Percentiles rank a stretch among this genome's conserved stretches.
Evolutionary conservation across 1,140 invertebrate genomes (phyloP).

Genomic region (Planococcus citri): DNA sequence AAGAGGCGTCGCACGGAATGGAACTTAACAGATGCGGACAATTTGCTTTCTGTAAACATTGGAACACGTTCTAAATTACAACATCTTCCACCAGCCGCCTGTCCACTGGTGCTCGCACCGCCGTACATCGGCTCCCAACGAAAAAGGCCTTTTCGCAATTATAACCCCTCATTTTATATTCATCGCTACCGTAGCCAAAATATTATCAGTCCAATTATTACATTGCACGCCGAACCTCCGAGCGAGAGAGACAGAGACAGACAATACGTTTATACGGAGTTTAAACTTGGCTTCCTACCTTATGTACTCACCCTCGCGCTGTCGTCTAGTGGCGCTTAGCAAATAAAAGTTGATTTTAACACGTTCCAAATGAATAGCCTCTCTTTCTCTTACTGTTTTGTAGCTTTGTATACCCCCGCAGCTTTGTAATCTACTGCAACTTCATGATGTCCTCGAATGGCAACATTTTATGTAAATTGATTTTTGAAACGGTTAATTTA

Average conservation of each 20-base stretch:
- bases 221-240: too few species aligned
- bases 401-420: too few species aligned
- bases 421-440: too few species aligned
- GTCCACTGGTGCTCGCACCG: too few species aligned
- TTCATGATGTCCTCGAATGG: too few species aligned
- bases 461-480: too few species aligned
- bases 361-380: background rate
- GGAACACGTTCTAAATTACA: conserved; percentile 19
- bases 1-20: background rate
- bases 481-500: too few species aligned
- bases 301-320: background rate
- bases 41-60: conserved; percentile 19
- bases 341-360: conserved; percentile 8
- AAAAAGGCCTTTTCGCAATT: conserved; percentile 18
- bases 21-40: conserved; percentile 20
- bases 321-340: background rate
- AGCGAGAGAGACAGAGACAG: too few species aligned
- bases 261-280: conserved; percentile 1
- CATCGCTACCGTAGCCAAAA: conserved; percentile 16
- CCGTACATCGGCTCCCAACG: background rate
- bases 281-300: background rate
- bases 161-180: conserved; percentile 20
- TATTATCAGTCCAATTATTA: conserved; percentile 13
- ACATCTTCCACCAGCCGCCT: too few species aligned
- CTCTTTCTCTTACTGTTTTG: too few species aligned